These are phyloP conservation scores for Archaeoteleia sp. DNA, from an alignment of 2,888 invertebrate species.

Conservation along the genomic window DNA sequence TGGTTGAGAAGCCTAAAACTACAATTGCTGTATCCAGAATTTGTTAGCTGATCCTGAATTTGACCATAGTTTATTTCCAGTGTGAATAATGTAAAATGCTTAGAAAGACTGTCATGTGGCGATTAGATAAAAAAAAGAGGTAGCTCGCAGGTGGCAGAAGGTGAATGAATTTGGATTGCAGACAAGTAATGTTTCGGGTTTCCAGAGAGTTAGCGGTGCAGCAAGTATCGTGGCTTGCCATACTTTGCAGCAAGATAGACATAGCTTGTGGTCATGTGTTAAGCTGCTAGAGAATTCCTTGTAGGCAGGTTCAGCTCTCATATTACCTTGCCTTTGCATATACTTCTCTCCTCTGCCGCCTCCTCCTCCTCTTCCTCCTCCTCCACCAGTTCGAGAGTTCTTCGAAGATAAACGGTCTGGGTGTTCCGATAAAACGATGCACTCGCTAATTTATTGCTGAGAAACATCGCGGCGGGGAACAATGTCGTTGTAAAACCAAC, in stretches of 20 bases:
- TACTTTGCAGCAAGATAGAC: constrained; percentile 11
- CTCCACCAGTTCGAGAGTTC: constrained; percentile 45
- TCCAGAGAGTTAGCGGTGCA: background rate
- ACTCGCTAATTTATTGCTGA: constrained; percentile 65
- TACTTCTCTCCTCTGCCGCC: constrained; percentile 32
- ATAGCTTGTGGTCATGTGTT: constrained; percentile 22
- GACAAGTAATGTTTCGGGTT: background rate
- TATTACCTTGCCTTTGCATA: constrained; percentile 62
- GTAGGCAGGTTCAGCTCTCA: constrained; percentile 59
- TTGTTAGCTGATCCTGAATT: too few species aligned
- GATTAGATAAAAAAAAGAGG: background rate
- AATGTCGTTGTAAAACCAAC: constrained; percentile 57
- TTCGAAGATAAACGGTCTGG: constrained; percentile 64
- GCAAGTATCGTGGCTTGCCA: background rate
- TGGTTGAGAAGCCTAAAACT: too few species aligned
- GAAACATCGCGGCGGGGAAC: constrained; percentile 56
- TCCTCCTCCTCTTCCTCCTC: constrained; percentile 31
- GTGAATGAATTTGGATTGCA: background rate
- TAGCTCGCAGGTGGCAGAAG: background rate
- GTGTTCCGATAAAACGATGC: constrained; percentile 63
- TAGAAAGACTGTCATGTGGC: background rate
- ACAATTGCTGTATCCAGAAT: too few species aligned
- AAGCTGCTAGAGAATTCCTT: constrained; percentile 59
- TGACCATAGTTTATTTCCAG: too few species aligned
- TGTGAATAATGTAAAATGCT: too few species aligned